Conservation (phyloP, 2,888 invertebrate genomes). For the Cosmia pyralina region DNA sequence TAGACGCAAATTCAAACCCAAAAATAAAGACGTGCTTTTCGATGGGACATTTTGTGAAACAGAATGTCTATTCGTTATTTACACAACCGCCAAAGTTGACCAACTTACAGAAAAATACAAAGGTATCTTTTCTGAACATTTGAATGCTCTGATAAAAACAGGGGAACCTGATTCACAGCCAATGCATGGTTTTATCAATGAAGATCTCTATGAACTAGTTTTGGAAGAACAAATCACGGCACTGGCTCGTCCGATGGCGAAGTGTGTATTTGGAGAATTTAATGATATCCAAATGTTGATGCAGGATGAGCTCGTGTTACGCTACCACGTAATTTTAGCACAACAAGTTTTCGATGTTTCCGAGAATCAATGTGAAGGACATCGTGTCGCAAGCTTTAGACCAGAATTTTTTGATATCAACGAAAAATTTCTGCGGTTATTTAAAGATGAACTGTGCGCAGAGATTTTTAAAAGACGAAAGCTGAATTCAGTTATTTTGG, state of each 20-base stretch:
- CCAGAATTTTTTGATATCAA: conserved; percentile 29
- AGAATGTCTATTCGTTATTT: conserved; percentile 49
- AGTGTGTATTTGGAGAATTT: conserved; percentile 20
- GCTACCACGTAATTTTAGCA: conserved; percentile 48
- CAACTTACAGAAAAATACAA: conserved; percentile 2
- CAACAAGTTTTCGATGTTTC: conserved; percentile 38
- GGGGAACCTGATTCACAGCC: conserved; percentile 34
- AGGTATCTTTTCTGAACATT: not conserved
- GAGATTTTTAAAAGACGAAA: conserved; percentile 28
- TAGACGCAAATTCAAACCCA: conserved; percentile 1
- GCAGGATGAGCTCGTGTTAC: conserved; percentile 40
- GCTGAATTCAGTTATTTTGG: not conserved
- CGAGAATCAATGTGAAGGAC: conserved; percentile 11
- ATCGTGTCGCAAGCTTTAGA: conserved; percentile 38
- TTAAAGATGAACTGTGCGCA: conserved; percentile 30
- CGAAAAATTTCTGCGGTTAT: conserved; percentile 12
- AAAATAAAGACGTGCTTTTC: conserved; percentile 32
- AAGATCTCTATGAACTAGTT: conserved; percentile 24
- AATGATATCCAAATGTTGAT: conserved; percentile 28
- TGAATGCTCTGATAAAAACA: conserved; percentile 45
- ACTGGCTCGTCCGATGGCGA: conserved; percentile 36
- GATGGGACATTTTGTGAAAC: conserved; percentile 21
- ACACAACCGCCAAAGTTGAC: conserved; percentile 49
- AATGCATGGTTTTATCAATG: conserved; percentile 17
- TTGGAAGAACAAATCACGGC: conserved; percentile 36